phyloP scores from a whole-genome alignment of 2,797 vertebrate species.

The Salarias fasciatus region DNA sequence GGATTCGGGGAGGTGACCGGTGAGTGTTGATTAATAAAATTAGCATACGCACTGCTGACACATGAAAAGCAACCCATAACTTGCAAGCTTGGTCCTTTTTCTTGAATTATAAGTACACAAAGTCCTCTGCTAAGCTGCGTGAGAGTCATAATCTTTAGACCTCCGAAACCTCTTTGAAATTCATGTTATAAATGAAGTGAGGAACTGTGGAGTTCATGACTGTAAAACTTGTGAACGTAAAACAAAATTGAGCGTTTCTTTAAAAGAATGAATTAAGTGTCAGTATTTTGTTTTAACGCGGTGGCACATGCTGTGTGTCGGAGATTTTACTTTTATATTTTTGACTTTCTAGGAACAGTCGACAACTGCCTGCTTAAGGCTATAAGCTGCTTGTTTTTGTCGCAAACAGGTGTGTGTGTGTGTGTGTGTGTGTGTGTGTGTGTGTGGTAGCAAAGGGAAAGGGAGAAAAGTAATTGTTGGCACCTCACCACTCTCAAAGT shows the following conservation, averaged over 20 bases:
- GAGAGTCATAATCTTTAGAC: conserved; percentile 15
- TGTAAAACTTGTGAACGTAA: background rate
- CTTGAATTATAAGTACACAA: conserved; percentile 44
- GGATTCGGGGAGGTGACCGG: conserved; percentile 47
- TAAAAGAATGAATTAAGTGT: conserved; percentile 1
- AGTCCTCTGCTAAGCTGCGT: conserved; percentile 24
- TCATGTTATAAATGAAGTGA: background rate
- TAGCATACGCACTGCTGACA: conserved; percentile 71
- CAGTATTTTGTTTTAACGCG: too few relatives aligned
- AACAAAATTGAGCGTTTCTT: background rate
- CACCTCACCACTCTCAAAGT: conserved; percentile 80
- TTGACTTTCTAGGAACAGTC: conserved; percentile 29
- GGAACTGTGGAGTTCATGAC: conserved; percentile 2
- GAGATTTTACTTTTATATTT: conserved; percentile 28
- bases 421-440: conserved; percentile 27
- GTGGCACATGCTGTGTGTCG: background rate
- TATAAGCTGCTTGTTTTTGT: conserved; percentile 54
- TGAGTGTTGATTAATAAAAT: conserved; percentile 72
- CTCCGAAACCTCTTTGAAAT: conserved; percentile 18
- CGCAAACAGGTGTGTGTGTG: conserved; percentile 48
- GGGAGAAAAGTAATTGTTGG: conserved; percentile 79
- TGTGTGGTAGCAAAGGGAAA: conserved; percentile 52
- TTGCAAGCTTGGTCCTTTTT: conserved; percentile 58
- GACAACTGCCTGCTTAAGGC: conserved; percentile 43
- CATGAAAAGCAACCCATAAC: conserved; percentile 51